These are phyloP conservation scores for Drosophila kurseongensis DNA, from an alignment of 1,140 invertebrate genomes.

Conservation along the genomic window DNA sequence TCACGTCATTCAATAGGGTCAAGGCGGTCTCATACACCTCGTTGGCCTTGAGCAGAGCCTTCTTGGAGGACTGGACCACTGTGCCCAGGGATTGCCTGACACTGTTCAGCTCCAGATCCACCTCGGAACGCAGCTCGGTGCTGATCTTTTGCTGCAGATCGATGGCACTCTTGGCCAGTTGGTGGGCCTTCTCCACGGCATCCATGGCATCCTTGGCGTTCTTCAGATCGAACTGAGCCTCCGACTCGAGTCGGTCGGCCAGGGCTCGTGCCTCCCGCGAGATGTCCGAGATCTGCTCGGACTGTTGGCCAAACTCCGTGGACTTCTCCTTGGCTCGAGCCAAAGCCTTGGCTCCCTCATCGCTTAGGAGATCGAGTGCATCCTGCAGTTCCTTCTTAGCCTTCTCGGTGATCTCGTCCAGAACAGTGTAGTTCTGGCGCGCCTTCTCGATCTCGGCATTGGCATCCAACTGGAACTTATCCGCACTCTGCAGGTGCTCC, in stretches of 20 bases:
- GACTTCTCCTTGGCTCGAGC: slow-evolving; percentile 92
- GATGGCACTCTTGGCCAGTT: slow-evolving; percentile 92
- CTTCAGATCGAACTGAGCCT: slow-evolving; percentile 91
- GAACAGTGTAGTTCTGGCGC: slow-evolving; percentile 89
- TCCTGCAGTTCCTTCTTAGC: slow-evolving; percentile 90
- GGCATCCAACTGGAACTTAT: slow-evolving; percentile 87
- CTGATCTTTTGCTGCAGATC: slow-evolving; percentile 92
- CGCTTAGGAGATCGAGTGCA: slow-evolving; percentile 90
- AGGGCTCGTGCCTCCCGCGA: slow-evolving; percentile 93
- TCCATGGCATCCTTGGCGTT: slow-evolving; percentile 93
- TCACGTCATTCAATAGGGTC: slow-evolving; percentile 90
- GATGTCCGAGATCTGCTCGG: slow-evolving; percentile 95
- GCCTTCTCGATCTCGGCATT: slow-evolving; percentile 87
- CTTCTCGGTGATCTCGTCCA: slow-evolving; percentile 90
- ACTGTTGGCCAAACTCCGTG: slow-evolving; percentile 94
- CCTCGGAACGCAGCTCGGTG: slow-evolving; percentile 87
- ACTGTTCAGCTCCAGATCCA: slow-evolving; percentile 86
- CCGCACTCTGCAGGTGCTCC: slow-evolving; percentile 87
- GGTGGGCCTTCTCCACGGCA: slow-evolving; percentile 92
- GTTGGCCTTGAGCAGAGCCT: slow-evolving; percentile 89
- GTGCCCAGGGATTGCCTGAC: slow-evolving; percentile 88
- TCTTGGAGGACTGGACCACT: slow-evolving; percentile 89
- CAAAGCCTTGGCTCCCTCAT: slow-evolving; percentile 91
- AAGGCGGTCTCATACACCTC: slow-evolving; percentile 92
- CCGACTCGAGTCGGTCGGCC: slow-evolving; percentile 91